These are phyloP conservation scores for Monopis laevigella DNA, from an alignment of 2,888 invertebrate genomes.

Conservation along the genomic window DNA sequence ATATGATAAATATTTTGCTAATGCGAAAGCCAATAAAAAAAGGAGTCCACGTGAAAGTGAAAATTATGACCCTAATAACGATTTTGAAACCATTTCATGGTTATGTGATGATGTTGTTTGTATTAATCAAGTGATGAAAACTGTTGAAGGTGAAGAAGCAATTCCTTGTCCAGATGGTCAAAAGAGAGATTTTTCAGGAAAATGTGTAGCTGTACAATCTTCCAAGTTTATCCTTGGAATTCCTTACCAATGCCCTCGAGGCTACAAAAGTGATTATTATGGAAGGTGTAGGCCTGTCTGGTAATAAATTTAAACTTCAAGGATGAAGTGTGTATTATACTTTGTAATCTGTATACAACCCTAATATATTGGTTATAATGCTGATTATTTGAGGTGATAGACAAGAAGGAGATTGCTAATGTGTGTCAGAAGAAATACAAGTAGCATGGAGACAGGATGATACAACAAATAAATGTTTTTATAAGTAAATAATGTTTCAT, in stretches of 20 bases:
- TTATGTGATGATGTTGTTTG: no score
- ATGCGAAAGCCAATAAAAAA: not conserved
- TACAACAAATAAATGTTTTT: no score
- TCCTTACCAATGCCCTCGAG: constrained; percentile 44
- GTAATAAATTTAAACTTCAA: no score
- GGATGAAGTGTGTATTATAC: no score
- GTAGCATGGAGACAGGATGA: no score
- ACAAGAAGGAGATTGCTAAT: no score
- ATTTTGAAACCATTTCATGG: constrained; percentile 4
- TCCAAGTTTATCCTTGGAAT: constrained; percentile 40
- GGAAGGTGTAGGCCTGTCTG: not conserved
- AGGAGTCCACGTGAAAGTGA: not conserved
- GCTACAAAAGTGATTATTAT: constrained; percentile 33
- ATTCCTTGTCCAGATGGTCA: constrained; percentile 26
- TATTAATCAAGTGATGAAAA: not conserved
- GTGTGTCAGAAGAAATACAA: no score
- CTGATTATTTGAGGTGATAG: no score
- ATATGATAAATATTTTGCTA: not conserved
- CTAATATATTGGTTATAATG: no score
- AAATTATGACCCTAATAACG: not conserved
- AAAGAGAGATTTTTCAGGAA: constrained; percentile 28
- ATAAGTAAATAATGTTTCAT: no score
- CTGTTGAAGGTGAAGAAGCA: no score
- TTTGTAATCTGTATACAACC: no score
- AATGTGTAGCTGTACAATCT: constrained; percentile 26